Conservation (phyloP, 2,888 invertebrate species). For the Lucinisca nassula region DNA sequence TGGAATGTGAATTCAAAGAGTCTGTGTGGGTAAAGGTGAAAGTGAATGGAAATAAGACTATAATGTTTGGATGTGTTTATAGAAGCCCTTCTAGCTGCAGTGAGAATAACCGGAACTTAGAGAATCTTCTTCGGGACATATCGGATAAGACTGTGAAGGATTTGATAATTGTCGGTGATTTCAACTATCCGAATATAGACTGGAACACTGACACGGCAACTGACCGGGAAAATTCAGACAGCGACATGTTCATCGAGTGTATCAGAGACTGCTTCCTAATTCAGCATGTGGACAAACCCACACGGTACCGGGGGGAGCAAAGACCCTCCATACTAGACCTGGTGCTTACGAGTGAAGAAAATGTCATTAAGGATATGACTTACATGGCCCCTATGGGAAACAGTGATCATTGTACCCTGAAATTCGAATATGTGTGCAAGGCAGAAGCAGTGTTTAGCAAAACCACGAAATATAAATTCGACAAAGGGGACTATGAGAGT, state of each 20-base stretch:
- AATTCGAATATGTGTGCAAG: too few relatives aligned
- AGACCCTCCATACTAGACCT: neutral
- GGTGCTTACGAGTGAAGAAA: constrained; percentile 4
- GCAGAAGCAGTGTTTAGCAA: too few relatives aligned
- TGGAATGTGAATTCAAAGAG: constrained; percentile 12
- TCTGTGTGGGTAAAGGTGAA: constrained; percentile 6
- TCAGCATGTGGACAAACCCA: constrained; percentile 2
- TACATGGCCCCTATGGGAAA: neutral
- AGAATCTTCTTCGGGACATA: neutral
- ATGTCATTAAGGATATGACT: neutral
- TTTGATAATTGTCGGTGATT: constrained; percentile 18
- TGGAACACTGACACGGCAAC: constrained; percentile 4
- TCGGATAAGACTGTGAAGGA: neutral
- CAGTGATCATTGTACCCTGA: constrained; percentile 33
- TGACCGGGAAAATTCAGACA: constrained; percentile 7
- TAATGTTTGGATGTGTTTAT: constrained; percentile 10
- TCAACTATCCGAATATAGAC: constrained; percentile 24
- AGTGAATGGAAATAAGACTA: neutral
- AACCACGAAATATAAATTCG: too few relatives aligned
- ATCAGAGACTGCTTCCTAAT: constrained; percentile 10
- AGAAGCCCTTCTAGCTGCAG: neutral
- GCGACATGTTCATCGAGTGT: constrained; percentile 11
- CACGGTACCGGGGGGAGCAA: neutral
- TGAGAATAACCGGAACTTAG: neutral
- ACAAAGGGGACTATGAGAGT: too few relatives aligned